phyloP scores from a whole-genome alignment of 35 echinoderm and acorn worm species.

The Apostichopus californicus region DNA sequence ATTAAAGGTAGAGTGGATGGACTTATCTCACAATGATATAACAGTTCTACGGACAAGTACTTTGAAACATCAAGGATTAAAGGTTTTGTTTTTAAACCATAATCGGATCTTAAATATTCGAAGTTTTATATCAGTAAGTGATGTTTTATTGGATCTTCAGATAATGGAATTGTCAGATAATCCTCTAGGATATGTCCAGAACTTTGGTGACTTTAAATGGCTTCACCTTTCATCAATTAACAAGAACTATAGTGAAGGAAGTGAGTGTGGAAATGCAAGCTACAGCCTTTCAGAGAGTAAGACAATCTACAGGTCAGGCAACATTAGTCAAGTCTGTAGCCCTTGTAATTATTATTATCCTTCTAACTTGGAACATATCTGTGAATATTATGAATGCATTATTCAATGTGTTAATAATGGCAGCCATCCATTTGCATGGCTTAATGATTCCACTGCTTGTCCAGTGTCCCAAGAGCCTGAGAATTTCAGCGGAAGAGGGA shows the following conservation, averaged over 20 bases:
- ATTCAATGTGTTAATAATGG: not conserved
- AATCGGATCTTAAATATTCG: not conserved
- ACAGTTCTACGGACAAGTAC: not conserved
- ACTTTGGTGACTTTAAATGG: no score
- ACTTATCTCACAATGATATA: slow-evolving; percentile 1
- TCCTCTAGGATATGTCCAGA: no score
- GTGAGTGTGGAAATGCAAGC: no score
- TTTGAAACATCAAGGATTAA: not conserved
- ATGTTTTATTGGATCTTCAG: not conserved
- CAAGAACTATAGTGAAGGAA: no score
- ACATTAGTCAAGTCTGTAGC: not conserved
- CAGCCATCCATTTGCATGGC: not conserved
- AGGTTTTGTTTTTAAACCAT: no score
- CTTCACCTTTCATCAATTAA: no score
- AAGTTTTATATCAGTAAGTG: not conserved
- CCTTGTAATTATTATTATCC: not conserved
- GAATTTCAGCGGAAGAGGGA: no score
- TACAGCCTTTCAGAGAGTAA: no score
- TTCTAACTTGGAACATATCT: not conserved
- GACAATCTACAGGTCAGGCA: not conserved
- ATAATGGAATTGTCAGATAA: not conserved
- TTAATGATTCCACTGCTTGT: not conserved
- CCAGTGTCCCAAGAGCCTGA: not conserved
- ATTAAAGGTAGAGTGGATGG: not conserved
- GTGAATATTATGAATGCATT: not conserved